Percentiles rank a stretch among this genome's conserved stretches.
Conservation (phyloP, 2,797 vertebrate genomes). For the Phalanger gymnotis region DNA sequence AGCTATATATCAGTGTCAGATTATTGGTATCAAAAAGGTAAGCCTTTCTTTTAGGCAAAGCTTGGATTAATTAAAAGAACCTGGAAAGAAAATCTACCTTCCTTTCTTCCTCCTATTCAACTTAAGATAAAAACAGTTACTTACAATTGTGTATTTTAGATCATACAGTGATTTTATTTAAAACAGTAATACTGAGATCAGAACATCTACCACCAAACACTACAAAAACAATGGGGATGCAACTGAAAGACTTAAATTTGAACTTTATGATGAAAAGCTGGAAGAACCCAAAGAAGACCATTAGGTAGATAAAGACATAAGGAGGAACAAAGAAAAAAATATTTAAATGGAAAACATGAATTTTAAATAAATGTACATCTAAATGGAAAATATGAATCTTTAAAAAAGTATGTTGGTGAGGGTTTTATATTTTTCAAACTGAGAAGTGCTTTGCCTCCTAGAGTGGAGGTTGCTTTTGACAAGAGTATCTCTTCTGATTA, state of each 20-base stretch:
- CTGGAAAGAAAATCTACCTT: background rate
- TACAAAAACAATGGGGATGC: background rate
- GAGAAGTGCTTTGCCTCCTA: background rate
- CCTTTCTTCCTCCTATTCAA: background rate
- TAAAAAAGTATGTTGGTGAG: background rate
- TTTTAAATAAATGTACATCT: no score
- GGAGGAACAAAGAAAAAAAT: background rate
- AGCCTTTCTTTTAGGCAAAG: background rate
- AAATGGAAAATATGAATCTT: background rate
- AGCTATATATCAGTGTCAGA: background rate
- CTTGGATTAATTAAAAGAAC: background rate
- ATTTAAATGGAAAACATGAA: background rate
- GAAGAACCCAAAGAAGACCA: background rate
- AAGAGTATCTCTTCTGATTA: background rate
- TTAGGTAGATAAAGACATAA: background rate
- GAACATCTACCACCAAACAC: background rate
- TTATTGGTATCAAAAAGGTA: background rate
- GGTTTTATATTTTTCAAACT: background rate
- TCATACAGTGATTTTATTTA: background rate
- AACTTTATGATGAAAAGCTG: background rate
- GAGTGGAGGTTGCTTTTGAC: background rate
- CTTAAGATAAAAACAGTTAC: background rate
- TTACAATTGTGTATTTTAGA: background rate
- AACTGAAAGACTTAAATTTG: background rate
- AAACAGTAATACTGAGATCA: background rate